phyloP scores from a whole-genome alignment of 92 coral and sea anemone species.

The Epizoanthus ramosus region DNA sequence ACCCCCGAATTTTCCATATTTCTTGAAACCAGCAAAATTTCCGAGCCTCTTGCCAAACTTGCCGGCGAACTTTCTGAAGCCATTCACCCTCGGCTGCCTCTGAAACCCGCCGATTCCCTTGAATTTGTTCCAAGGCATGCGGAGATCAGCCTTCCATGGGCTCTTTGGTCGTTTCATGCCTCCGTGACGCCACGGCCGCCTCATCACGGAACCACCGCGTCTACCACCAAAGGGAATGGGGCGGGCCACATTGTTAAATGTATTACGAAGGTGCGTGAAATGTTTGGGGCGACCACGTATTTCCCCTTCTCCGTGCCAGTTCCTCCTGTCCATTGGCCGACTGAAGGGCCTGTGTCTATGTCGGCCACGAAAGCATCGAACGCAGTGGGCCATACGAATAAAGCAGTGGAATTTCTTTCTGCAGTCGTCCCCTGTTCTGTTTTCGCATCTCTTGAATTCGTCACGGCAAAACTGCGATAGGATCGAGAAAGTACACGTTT shows the following conservation, averaged over 20 bases:
- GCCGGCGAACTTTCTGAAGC: background rate
- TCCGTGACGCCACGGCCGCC: too few relatives aligned
- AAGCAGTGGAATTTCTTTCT: constrained; percentile 13
- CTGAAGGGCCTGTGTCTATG: background rate
- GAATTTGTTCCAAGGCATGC: too few relatives aligned
- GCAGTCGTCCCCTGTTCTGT: constrained; percentile 2
- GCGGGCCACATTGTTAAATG: too few relatives aligned
- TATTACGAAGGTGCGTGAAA: too few relatives aligned
- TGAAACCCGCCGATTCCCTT: background rate
- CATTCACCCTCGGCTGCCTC: background rate
- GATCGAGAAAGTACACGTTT: background rate
- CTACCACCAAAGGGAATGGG: too few relatives aligned
- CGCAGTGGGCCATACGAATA: constrained; percentile 28
- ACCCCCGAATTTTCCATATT: background rate
- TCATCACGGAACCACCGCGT: too few relatives aligned
- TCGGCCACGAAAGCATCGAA: background rate
- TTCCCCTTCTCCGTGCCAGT: too few relatives aligned
- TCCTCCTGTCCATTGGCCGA: too few relatives aligned
- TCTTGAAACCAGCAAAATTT: background rate
- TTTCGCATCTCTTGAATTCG: background rate
- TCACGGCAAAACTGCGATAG: constrained; percentile 23
- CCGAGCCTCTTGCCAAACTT: background rate
- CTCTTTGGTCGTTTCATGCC: too few relatives aligned
- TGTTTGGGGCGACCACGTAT: too few relatives aligned
- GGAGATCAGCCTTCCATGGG: too few relatives aligned